Evolutionary conservation across 2,888 invertebrate species (phyloP), one percentile per base, ranked within the genome.

Genomic region (Rosalia funebris): DNA sequence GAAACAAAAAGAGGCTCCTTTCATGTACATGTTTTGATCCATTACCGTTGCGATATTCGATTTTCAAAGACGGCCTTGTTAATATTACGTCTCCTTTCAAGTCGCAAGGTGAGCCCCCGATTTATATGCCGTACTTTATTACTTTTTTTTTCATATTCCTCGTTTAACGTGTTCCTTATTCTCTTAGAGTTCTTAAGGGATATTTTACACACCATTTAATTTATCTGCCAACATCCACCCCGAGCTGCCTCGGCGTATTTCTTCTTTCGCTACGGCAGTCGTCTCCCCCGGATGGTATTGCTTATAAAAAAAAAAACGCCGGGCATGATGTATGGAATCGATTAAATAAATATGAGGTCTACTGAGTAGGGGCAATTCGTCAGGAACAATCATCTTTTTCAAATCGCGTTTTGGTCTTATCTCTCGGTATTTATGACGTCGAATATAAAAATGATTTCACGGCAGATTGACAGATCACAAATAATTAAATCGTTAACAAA

Each of bases 141-240:
- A 19, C 36, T 12, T 48, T 48, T 48, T 46, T 48, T 15, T 48
- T 48, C 48, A 48, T 48, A 48, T 48, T 36, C 36, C 48, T 36
- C 48, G 34, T 19, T 48, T 48, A 32, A 16, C 12, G 20, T 37
- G 36, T 37, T 48, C 37, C 48, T 48, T 37, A 48, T 48, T 48
- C 48, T 48, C 48, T 48, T 48, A 31, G 48, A 34, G 36, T 36
- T 48, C 16, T 36, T 20, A 19, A 11, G 17, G 48, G 48, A 37
- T 48, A 48, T 48, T 48, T 48, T 48, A 48, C 48, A 37, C 48
- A 34, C 48, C 48, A 48, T 48, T 48, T 48, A 48, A 48, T 48
- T 48, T 48, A 48, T 48, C 36, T 37, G 48, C 48, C 34, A 37
- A 48, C 48, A 36, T 36, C 36, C 48, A 48, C 12, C 48, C 10